Evolutionary conservation across 1,140 invertebrate genomes (phyloP).

Genomic region (Ruditapes philippinarum): DNA sequence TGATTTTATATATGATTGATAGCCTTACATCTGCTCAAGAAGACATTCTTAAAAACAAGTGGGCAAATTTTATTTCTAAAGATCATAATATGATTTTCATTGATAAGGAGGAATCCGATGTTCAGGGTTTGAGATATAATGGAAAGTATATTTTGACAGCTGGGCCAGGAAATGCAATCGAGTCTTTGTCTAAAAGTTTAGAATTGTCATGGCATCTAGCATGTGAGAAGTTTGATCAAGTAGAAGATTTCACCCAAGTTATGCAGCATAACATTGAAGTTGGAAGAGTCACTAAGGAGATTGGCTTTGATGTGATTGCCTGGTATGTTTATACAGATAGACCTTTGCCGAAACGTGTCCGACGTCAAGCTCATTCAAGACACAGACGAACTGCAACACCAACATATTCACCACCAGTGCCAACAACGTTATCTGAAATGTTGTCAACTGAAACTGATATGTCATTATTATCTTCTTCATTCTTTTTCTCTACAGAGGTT

Average conservation of each 20-base stretch:
- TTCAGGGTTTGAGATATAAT: neutral
- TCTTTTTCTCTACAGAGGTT: neutral
- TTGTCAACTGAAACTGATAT: neutral
- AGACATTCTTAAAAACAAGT: neutral
- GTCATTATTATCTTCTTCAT: neutral
- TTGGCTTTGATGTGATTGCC: slow-evolving; percentile 50
- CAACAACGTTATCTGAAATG: slow-evolving; percentile 22
- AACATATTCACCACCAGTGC: neutral
- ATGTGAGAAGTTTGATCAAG: slow-evolving; percentile 30
- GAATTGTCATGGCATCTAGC: slow-evolving; percentile 62
- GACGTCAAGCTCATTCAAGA: neutral
- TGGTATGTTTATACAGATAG: slow-evolving; percentile 55
- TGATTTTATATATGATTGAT: neutral
- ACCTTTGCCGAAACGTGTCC: neutral
- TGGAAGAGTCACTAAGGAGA: slow-evolving; percentile 45
- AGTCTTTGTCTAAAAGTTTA: neutral
- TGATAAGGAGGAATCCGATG: neutral
- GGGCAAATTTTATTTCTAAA: slow-evolving; percentile 47
- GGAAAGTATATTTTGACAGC: slow-evolving; percentile 32
- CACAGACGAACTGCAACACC: slow-evolving; percentile 23
- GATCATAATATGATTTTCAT: neutral
- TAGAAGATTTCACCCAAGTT: slow-evolving; percentile 52
- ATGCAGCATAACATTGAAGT: slow-evolving; percentile 64
- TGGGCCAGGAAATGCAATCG: slow-evolving; percentile 49
- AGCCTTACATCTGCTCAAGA: neutral